A percentile compares a stretch with the other conserved stretches of the same genome.
Evolutionary conservation across 2,888 invertebrate species (phyloP).

Genomic region (Drosophila melanosoma): DNA sequence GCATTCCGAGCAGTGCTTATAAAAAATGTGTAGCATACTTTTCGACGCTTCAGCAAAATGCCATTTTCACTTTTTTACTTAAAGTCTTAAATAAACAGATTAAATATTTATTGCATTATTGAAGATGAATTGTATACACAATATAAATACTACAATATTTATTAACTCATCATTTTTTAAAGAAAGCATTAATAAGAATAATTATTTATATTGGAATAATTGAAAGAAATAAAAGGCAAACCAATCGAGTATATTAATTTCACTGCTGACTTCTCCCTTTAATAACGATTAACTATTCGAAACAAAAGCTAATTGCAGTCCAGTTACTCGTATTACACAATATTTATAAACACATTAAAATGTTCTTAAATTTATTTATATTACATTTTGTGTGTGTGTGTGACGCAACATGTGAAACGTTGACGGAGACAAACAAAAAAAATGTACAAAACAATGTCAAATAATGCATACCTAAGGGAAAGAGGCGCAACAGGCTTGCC

Average conservation of each 20-base stretch:
- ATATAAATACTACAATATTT: neutral
- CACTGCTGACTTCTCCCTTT: neutral
- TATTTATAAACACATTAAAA: neutral
- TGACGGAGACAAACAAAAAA: slow-evolving; percentile 10
- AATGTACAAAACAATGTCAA: slow-evolving; percentile 22
- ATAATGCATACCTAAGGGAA: slow-evolving; percentile 42
- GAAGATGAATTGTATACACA: neutral
- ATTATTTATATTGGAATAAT: neutral
- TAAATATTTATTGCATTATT: neutral
- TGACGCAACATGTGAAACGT: slow-evolving; percentile 34
- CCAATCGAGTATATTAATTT: neutral
- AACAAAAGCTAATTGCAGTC: neutral
- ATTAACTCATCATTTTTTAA: neutral
- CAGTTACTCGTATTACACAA: neutral
- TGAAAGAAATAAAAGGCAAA: neutral
- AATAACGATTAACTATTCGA: neutral
- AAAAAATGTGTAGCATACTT: slow-evolving; percentile 40
- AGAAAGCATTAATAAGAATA: neutral
- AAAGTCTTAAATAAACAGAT: neutral
- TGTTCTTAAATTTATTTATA: slow-evolving; percentile 3
- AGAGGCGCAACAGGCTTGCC: slow-evolving; percentile 63
- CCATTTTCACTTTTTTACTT: neutral
- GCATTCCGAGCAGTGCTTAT: neutral
- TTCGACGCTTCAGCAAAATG: slow-evolving; percentile 16
- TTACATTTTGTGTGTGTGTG: neutral